Evolutionary conservation across 2,797 vertebrate genomes (phyloP).

Genomic region (Chelidonichthys spinosus): DNA sequence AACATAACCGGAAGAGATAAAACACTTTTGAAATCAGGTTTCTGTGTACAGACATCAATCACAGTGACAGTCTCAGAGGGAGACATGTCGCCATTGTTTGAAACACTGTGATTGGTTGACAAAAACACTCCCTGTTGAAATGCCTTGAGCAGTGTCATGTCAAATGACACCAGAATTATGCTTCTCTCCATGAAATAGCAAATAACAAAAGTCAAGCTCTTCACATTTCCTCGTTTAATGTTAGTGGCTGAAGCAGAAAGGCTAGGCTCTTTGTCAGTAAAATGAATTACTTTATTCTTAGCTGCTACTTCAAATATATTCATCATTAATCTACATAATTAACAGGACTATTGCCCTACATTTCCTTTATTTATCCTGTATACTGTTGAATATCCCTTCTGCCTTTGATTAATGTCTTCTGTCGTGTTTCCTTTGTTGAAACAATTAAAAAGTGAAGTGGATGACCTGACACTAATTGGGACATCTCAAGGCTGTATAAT

Average conservation of each 20-base stretch:
- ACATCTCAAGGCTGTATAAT: conserved; percentile 33
- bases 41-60: conserved; percentile 8
- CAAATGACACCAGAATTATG: neutral
- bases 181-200: neutral
- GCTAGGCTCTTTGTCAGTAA: neutral
- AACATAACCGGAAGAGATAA: neutral
- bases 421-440: conserved; percentile 23
- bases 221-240: conserved; percentile 6
- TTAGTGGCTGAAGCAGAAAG: neutral
- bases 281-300: neutral
- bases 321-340: neutral
- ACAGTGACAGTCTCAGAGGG: conserved; percentile 1
- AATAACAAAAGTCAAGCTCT: neutral
- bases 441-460: conserved; percentile 38
- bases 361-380: neutral
- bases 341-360: neutral
- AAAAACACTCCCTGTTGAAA: too few species aligned
- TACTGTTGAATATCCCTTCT: conserved; percentile 9
- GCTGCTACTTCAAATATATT: conserved; percentile 2
- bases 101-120: conserved; percentile 3
- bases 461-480: conserved; percentile 40
- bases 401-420: conserved; percentile 30
- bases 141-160: neutral
- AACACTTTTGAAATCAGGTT: conserved; percentile 19
- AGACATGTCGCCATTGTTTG: neutral